These are phyloP conservation scores for Trissonchulus sp. DNA, from an alignment of 2,888 invertebrate species.

Conservation along the genomic window DNA sequence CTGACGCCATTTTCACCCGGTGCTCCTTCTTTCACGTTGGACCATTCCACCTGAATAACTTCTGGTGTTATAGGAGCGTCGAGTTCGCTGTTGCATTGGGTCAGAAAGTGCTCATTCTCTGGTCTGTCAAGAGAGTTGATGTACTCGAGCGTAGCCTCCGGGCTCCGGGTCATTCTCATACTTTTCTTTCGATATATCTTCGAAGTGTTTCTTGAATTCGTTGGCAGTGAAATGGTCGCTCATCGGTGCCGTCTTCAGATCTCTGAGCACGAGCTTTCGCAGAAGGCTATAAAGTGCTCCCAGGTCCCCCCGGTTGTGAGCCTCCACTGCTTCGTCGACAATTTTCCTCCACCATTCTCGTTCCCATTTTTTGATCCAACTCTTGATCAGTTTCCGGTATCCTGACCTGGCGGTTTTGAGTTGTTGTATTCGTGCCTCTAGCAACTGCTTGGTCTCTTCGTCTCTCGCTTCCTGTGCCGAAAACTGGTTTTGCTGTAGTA, in stretches of 20 bases:
- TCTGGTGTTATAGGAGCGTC: no score
- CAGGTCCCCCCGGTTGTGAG: background rate
- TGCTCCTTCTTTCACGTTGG: conserved; percentile 5
- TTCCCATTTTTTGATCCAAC: background rate
- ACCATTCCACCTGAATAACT: no score
- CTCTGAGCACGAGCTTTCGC: background rate
- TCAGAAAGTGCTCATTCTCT: background rate
- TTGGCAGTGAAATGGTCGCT: conserved; percentile 10
- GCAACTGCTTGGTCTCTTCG: no score
- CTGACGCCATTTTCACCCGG: background rate
- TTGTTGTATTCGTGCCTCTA: background rate
- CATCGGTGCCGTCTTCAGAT: background rate
- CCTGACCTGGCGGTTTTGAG: background rate
- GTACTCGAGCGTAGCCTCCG: background rate
- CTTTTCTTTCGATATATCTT: background rate
- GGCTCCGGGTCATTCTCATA: background rate
- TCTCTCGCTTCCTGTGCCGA: no score
- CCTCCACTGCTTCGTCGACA: conserved; percentile 6
- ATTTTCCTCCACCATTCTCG: background rate
- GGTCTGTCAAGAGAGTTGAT: background rate
- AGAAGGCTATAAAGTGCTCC: background rate
- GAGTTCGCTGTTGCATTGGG: background rate
- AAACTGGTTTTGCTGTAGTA: no score
- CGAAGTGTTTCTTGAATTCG: conserved; percentile 10
- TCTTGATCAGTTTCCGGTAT: background rate